These are phyloP conservation scores for Mastomys coucha DNA, from an alignment of 2,113 vertebrate genomes.

Conservation along the genomic window DNA sequence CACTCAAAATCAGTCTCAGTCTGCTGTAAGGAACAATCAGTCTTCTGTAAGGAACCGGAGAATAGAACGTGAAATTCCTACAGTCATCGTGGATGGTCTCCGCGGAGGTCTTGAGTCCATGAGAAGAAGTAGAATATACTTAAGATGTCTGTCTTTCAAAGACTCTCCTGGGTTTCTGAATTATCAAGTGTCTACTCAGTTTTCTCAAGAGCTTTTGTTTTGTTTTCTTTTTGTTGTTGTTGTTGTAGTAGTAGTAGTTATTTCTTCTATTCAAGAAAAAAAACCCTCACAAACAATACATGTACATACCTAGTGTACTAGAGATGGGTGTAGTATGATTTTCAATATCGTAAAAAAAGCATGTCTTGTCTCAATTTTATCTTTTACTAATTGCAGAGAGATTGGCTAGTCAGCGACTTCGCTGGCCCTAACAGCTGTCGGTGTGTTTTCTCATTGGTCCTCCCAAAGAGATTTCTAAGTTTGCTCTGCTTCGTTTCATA, in stretches of 20 bases:
- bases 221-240: too few species aligned
- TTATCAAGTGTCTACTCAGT: neutral
- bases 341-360: constrained; percentile 56
- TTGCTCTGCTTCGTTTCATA: neutral
- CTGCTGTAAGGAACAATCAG: constrained; percentile 36
- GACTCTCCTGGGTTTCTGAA: constrained; percentile 31
- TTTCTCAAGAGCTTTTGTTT: neutral
- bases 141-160: neutral
- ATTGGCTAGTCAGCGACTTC: neutral
- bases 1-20: constrained; percentile 63
- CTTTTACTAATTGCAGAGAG: neutral
- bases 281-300: neutral
- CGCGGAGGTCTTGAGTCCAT: neutral
- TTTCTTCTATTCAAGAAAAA: neutral
- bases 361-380: neutral
- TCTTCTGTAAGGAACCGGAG: constrained; percentile 39
- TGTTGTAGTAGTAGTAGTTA: too few species aligned
- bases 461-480: neutral
- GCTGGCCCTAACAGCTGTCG: neutral
- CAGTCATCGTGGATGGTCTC: neutral
- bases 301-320: neutral
- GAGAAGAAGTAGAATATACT: neutral
- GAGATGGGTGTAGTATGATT: neutral
- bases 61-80: constrained; percentile 10
- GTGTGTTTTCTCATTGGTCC: neutral